Evolutionary conservation across 2,797 vertebrate genomes (phyloP), one percentile per base, ranked within the genome.

Genomic region (Trematomus bernacchii): DNA sequence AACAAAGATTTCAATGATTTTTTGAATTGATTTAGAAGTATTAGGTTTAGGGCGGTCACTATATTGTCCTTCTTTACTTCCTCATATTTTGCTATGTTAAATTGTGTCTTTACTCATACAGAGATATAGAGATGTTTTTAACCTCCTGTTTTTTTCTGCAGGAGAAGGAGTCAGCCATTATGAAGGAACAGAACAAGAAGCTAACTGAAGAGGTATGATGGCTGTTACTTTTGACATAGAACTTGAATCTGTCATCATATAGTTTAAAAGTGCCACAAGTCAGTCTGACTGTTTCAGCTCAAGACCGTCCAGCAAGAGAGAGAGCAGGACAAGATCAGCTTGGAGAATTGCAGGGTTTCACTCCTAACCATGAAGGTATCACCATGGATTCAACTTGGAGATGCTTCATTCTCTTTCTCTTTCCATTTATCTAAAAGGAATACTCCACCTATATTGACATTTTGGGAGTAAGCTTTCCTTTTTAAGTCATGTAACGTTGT

Each of bases 181-280:
- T 87, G 23, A 84, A 73, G 47, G 69, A 89, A 43, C 61, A 89
- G 65, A 89, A 90, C 63, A 80, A 86, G 60, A 84, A 69, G 37
- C 76, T 90, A 30, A 6, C 30, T 18, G 21, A 47, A 77, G 72
- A 90, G 85, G 92, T 92, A 52, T 13, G 10, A 46, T 55, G 3
- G 51, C 19, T 43, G 3, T 50, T 52, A 42, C 14, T 48, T 71
- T 58, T 62, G 16, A 57, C n/a, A 0, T 15, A 48, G 50, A 55
- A 3, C 16, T 67, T n/a, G 5, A 30, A 57, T 43, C 4, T 16
- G 21, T 44, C 59, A 12, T 48, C 3, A 18, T 68, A 8, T 40
- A 14, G 37, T 19, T 27, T 53, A 46, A 16, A 53, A 30, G 10
- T 71, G 0, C 13, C 15, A 21, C 73, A 48, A 27, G 4, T 42